Base-by-base conservation (phyloP, 2,113 vertebrate genomes). In the Malurus alboscapulatus region DNA sequence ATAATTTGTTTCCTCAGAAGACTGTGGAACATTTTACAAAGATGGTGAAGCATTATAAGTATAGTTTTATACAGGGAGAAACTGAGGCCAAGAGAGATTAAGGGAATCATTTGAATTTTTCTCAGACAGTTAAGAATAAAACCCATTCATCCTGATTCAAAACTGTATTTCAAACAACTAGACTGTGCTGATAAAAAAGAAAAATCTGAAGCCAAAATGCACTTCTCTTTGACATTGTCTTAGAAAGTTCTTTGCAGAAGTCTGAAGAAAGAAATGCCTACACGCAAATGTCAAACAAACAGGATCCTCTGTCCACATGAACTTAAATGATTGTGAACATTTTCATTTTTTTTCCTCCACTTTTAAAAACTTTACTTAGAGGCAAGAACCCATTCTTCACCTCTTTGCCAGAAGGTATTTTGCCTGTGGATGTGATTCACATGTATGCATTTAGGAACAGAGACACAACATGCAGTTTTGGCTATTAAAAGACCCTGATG, bases 1-100 rank as follows among this genome's bases (percentile, higher is more conserved):
- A 84, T 76, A 87, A 75, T 68, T 87, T 62, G 84, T 87, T 89
- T 95, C 91, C 94, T 93, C 89, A 85, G 59, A 79, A 50, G 66
- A 17, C 78, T 61, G n/a, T 58, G 59, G 55, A 95, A 68, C 20
- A n/a, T 82, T 95, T 95, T 62, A 84, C 9, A 79, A 79, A 82
- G 74, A 88, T 21, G 34, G 62, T 61, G 19, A 80, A 82, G 36
- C 51, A 81, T 74, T 96, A 45, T 22, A 58, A 84, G 36, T 62
- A 44, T 29, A 71, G 48, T 77, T 94, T 71, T 65, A 88, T 36
- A 78, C 7, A 55, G 61, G 26, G 32, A 92, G 76, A 93, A 94
- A 93, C 83, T 54, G 62, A 92, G 71, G 51, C 84, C 74, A 87
- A 58, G 34, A 82, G 66, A 82, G 38, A 91, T 74, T 66, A 87